phyloP scores from a whole-genome alignment of 2,888 invertebrate species.

The Catocala fraxini region DNA sequence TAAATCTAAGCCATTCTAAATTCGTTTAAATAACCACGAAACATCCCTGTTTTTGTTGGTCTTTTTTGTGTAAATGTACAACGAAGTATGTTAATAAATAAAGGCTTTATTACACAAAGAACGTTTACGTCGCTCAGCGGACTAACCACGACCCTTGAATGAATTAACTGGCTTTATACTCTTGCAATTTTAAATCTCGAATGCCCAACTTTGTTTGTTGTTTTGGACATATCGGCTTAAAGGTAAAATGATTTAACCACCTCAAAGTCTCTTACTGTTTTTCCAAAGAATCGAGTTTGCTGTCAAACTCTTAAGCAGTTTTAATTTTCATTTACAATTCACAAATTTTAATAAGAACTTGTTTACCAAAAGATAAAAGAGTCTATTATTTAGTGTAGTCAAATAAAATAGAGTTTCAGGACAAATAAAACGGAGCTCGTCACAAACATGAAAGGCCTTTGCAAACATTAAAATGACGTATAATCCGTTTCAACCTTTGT shows the following conservation, averaged over 20 bases:
- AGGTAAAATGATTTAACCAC: conserved; percentile 13
- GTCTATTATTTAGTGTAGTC: no score
- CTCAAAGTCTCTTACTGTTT: neutral
- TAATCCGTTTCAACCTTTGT: conserved; percentile 1
- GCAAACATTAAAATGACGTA: neutral
- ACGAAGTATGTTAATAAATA: conserved; percentile 55
- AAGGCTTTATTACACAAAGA: conserved; percentile 54
- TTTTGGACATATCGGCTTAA: conserved; percentile 26
- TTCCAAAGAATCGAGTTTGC: neutral
- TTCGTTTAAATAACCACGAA: conserved; percentile 46
- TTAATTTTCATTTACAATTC: neutral
- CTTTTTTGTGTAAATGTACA: conserved; percentile 53
- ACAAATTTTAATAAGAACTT: no score
- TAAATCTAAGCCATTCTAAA: conserved; percentile 42
- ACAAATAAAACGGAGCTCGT: neutral
- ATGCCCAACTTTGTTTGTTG: conserved; percentile 25
- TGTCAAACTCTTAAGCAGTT: neutral
- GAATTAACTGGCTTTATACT: conserved; percentile 41
- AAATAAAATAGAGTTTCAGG: neutral
- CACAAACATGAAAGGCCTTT: neutral
- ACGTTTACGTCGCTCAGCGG: conserved; percentile 49
- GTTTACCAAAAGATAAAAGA: no score
- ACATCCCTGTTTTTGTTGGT: conserved; percentile 37
- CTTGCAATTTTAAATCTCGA: conserved; percentile 45
- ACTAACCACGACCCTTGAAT: conserved; percentile 43